phyloP scores from a whole-genome alignment of 2,113 vertebrate species.

The Tichodroma muraria region DNA sequence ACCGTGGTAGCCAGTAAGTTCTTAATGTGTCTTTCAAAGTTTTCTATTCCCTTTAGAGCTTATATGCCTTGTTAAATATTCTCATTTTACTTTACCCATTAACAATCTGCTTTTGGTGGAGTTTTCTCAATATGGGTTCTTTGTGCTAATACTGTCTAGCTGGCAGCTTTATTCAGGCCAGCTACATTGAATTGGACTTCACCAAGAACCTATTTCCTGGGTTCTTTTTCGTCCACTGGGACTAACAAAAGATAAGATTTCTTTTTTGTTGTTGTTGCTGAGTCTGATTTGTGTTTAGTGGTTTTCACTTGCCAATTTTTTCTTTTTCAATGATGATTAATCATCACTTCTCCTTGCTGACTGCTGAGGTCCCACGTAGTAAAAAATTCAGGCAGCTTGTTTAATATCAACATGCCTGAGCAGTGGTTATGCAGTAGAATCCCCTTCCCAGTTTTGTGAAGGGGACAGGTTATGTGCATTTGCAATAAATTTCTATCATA shows the following conservation, averaged over 20 bases:
- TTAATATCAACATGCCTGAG: not conserved
- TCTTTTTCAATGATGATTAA: not conserved
- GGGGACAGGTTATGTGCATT: not conserved
- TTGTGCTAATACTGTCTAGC: not conserved
- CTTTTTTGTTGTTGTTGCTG: not conserved
- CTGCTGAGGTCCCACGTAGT: not conserved
- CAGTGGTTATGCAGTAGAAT: not conserved
- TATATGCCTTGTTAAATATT: not conserved
- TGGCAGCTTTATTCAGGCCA: not conserved
- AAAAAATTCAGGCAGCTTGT: not conserved
- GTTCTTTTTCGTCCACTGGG: not conserved
- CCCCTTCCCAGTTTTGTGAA: not conserved
- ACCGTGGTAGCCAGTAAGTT: not conserved
- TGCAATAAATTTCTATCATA: not conserved
- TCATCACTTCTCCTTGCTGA: not conserved
- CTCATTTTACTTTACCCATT: not conserved
- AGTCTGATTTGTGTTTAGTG: not conserved
- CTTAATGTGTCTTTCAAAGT: not conserved
- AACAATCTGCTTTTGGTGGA: not conserved
- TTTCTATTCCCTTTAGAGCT: not conserved
- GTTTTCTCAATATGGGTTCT: not conserved
- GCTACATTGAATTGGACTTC: not conserved
- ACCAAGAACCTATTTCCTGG: not conserved
- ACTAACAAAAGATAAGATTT: not conserved
- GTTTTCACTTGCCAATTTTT: not conserved